phyloP scores from a whole-genome alignment of 2,888 invertebrate species.

The Punctoribates punctum region DNA sequence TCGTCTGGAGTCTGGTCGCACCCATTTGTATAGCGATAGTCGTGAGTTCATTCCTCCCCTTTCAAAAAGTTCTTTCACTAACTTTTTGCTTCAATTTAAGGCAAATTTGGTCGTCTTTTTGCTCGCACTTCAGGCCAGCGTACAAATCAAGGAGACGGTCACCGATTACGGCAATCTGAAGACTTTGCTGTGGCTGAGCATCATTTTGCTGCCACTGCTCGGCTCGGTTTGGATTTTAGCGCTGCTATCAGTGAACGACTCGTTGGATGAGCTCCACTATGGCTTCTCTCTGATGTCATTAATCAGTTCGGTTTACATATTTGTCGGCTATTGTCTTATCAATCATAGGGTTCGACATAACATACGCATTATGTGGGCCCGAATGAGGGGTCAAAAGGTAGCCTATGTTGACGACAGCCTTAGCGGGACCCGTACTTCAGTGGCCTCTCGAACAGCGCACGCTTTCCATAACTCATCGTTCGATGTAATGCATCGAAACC shows the following conservation, averaged over 20 bases:
- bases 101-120: constrained; percentile 72
- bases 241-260: constrained; percentile 71
- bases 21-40: constrained; percentile 57
- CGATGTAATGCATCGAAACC: constrained; percentile 55
- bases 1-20: constrained; percentile 91
- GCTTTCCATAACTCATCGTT: constrained; percentile 66
- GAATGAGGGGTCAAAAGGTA: constrained; percentile 63
- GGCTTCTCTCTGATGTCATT: constrained; percentile 72
- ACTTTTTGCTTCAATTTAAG: constrained; percentile 48
- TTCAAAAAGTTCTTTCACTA: neutral
- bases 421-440: constrained; percentile 61
- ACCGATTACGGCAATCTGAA: constrained; percentile 78
- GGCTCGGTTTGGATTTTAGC: constrained; percentile 82
- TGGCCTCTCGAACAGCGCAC: constrained; percentile 69
- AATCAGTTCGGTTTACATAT: constrained; percentile 74
- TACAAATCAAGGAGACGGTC: constrained; percentile 82
- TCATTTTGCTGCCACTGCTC: constrained; percentile 76
- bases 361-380: constrained; percentile 58
- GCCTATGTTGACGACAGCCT: constrained; percentile 50
- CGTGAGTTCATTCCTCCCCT: neutral
- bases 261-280: constrained; percentile 68
- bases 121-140: constrained; percentile 82
- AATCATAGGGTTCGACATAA: constrained; percentile 69
- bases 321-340: constrained; percentile 80
- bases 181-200: constrained; percentile 78